Conservation (phyloP, 2,113 vertebrate species). For the Mixornis gularis region DNA sequence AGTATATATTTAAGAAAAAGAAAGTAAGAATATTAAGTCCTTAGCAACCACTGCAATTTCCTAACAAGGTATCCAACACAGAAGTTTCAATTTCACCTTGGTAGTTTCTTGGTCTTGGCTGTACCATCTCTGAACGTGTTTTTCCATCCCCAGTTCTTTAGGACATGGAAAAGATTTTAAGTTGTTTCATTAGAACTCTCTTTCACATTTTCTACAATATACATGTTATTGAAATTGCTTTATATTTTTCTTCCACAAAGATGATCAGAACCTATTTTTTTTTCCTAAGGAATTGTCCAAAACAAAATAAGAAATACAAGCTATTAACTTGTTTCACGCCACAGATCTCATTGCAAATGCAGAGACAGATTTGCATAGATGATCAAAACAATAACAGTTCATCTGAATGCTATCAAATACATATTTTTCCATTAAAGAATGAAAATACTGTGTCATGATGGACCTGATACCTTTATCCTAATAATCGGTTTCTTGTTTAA, state of each 20-base stretch:
- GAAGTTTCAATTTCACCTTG: neutral
- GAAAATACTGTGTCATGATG: neutral
- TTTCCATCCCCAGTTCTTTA: neutral
- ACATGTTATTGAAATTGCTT: neutral
- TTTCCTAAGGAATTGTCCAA: neutral
- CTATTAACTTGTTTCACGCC: neutral
- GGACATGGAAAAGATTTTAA: neutral
- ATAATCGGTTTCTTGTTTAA: neutral
- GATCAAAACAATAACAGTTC: neutral
- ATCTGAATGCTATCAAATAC: neutral
- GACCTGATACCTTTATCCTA: neutral
- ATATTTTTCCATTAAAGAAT: neutral
- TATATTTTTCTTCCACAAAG: neutral
- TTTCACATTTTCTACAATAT: neutral
- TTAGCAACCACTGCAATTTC: neutral
- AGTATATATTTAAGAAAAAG: neutral
- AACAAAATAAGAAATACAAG: neutral
- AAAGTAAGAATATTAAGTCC: neutral
- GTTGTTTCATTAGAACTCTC: neutral
- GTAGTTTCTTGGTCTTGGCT: neutral
- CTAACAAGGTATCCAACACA: neutral
- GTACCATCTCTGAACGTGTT: neutral
- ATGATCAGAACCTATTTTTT: neutral
- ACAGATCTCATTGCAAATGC: neutral
- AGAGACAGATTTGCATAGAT: neutral